A percentile compares a stretch with the other conserved stretches of the same genome.
These are phyloP conservation scores for Subanguina moxae DNA, from an alignment of 1,140 invertebrate species.

Conservation along the genomic window DNA sequence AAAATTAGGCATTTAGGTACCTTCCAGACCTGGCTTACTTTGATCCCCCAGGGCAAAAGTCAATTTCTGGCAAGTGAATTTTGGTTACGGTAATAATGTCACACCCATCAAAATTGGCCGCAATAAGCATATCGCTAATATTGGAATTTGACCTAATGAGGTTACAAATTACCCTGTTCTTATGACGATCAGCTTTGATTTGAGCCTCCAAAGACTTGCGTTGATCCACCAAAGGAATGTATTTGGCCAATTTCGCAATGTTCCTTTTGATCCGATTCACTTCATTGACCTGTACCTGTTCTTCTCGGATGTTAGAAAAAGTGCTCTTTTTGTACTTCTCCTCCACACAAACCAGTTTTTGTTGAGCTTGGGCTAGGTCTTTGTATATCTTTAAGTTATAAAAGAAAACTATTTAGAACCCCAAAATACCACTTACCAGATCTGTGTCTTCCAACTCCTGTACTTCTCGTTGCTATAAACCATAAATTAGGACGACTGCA, in stretches of 20 bases:
- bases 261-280: constrained; percentile 27
- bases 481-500: neutral
- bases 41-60: too few species aligned
- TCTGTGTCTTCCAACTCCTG: constrained; percentile 25
- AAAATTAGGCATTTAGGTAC: too few species aligned
- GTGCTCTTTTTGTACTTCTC: constrained; percentile 14
- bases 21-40: too few species aligned
- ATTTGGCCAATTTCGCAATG: constrained; percentile 22
- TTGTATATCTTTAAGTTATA: constrained; percentile 7
- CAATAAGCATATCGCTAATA: too few species aligned
- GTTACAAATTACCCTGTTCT: constrained; percentile 23
- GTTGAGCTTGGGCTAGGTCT: constrained; percentile 16
- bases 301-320: constrained; percentile 21
- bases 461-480: constrained; percentile 14
- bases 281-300: constrained; percentile 21
- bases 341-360: constrained; percentile 6
- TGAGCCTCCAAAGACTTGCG: constrained; percentile 11
- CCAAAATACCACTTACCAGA: neutral
- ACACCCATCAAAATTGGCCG: too few species aligned
- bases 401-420: too few species aligned
- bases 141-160: too few species aligned
- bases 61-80: too few species aligned
- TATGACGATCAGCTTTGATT: constrained; percentile 20
- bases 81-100: too few species aligned
- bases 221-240: constrained; percentile 16